phyloP scores from a whole-genome alignment of 2,888 invertebrate species.

The Spodoptera littoralis region DNA sequence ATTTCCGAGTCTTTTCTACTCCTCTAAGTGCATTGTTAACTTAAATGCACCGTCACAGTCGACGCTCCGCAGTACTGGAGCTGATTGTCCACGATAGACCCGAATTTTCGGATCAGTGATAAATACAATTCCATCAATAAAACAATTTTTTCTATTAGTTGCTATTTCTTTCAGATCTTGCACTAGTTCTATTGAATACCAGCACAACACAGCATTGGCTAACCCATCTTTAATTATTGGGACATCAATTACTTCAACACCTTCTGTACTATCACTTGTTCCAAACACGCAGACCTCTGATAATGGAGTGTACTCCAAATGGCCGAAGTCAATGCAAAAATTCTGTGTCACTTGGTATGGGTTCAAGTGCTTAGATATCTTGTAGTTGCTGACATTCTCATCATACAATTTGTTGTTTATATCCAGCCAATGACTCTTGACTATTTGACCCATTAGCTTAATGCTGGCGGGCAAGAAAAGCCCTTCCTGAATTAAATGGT shows the following conservation, averaged over 20 bases:
- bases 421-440: conserved; percentile 89
- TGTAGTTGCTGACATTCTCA: conserved; percentile 86
- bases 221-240: conserved; percentile 74
- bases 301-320: conserved; percentile 77
- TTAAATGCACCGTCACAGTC: conserved; percentile 77
- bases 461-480: conserved; percentile 87
- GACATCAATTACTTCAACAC: conserved; percentile 63
- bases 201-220: conserved; percentile 87
- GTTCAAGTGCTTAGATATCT: conserved; percentile 88
- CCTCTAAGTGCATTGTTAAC: conserved; percentile 63
- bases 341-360: conserved; percentile 89
- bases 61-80: conserved; percentile 69
- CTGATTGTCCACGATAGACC: conserved; percentile 67
- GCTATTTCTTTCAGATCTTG: conserved; percentile 74
- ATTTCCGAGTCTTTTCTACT: conserved; percentile 8
- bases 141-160: conserved; percentile 80
- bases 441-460: conserved; percentile 87
- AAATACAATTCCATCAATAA: conserved; percentile 84
- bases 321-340: conserved; percentile 82
- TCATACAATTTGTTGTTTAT: conserved; percentile 88
- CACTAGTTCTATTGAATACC: conserved; percentile 86
- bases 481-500: conserved; percentile 79
- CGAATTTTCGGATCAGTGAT: conserved; percentile 74
- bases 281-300: conserved; percentile 73
- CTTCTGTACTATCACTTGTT: conserved; percentile 53